Evolutionary conservation across 2,888 invertebrate genomes (phyloP).

Genomic region (Dynastes grantii): DNA sequence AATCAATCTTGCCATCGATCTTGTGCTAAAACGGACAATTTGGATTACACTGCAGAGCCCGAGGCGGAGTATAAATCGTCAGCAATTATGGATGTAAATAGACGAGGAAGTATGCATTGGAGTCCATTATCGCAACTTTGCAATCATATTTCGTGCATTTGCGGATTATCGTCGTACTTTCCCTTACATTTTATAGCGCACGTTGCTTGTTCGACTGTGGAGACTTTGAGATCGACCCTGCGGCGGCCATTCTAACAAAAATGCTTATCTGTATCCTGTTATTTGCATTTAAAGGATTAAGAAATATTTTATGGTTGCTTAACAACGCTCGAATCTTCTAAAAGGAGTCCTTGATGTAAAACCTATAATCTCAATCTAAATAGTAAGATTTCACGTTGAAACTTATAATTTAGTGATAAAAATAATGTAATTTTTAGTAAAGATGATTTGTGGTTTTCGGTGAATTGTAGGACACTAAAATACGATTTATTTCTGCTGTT

Average conservation of each 20-base stretch:
- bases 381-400: no score
- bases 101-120: constrained; percentile 24
- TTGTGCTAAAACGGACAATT: constrained; percentile 2
- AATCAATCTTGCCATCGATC: constrained; percentile 6
- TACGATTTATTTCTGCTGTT: no score
- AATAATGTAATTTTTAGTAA: no score
- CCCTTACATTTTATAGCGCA: constrained; percentile 44
- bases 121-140: constrained; percentile 18
- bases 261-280: not conserved
- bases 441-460: no score
- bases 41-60: not conserved
- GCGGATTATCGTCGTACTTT: constrained; percentile 50
- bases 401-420: no score
- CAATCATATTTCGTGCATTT: constrained; percentile 52
- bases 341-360: no score
- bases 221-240: constrained; percentile 31
- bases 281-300: constrained; percentile 13
- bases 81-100: constrained; percentile 31
- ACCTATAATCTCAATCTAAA: no score
- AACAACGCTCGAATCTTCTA: no score
- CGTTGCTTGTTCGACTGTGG: constrained; percentile 47
- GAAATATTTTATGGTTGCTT: not conserved
- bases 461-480: no score
- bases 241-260: constrained; percentile 16
- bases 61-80: not conserved